Base-by-base conservation (phyloP, 2,888 invertebrate species). In the Synergus umbraculus region DNA sequence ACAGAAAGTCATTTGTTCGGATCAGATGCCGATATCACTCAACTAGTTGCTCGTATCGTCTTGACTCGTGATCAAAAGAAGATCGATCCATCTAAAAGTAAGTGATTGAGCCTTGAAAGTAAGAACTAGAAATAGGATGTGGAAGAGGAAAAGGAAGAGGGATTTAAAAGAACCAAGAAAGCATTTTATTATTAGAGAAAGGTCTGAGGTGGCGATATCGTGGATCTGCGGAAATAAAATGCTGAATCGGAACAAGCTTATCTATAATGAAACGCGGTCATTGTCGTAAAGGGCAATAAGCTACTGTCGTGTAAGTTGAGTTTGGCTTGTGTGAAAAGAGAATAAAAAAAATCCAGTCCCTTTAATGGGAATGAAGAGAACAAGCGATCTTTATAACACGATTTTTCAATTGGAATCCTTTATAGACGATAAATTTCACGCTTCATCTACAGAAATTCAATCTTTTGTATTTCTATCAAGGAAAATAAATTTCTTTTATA, bases 171-270 rank as follows among this genome's bases (percentile, higher is more conserved):
- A 73, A 46, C 54, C 49, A 15, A 73, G 49, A 73, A 73, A 73
- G 54, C 73, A 73, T 73, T 73, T 73, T 73, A 73, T 73, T 73
- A 73, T 73, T 73, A 54, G 73, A 73, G 73, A 73, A 73, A 73
- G 73, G 37, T 54, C 73, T 73, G 73, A 73, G 73, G 73, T 73
- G 73, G 73, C 54, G 73, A 73, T 73, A 73, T 54, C 73, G 22
- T 37, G 49, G 54, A 49, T 49, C n/a, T 73, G 54, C 37, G 41
- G 43, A 44, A n/a, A 67, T 67, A 22, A 46, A 67, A 67, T 67
- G 73, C 73, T 73, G 73, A 73, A 73, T 73, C 73, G 73, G 37
- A 73, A 73, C 73, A 44, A 49, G 49, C 49, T 37, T 73, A 49
- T 73, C 73, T 73, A 49, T 73, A 73, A 73, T 73, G 73, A 73